Evolutionary conservation across 2,888 invertebrate genomes (phyloP).

Genomic region (Lymantria monacha): DNA sequence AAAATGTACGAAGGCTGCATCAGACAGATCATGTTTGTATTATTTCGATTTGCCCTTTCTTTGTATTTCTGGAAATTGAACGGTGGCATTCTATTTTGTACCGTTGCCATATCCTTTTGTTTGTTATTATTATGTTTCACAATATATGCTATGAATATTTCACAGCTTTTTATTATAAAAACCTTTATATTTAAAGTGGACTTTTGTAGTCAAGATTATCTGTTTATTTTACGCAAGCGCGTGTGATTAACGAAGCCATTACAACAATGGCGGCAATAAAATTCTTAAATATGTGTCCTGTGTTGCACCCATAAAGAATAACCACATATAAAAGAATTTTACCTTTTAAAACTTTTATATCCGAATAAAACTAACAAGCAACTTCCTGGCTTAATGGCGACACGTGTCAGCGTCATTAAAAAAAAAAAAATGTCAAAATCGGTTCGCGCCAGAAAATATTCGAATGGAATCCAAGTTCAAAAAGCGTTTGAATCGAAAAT

Average conservation of each 20-base stretch:
- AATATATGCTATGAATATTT: conserved; percentile 15
- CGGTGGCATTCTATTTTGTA: conserved; percentile 22
- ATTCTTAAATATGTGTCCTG: conserved; percentile 22
- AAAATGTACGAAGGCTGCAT: conserved; percentile 30
- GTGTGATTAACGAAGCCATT: conserved; percentile 8
- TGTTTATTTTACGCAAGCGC: not conserved
- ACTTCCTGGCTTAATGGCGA: conserved; percentile 30
- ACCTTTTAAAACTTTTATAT: conserved; percentile 32
- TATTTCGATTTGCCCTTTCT: conserved; percentile 36
- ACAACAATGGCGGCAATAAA: conserved; percentile 23
- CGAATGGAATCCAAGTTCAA: conserved; percentile 40
- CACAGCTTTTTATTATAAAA: not conserved
- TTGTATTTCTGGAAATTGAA: conserved; percentile 38
- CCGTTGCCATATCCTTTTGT: conserved; percentile 31
- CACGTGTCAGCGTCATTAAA: conserved; percentile 30
- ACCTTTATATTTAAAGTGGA: not conserved
- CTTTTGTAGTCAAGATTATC: not conserved
- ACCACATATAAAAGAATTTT: conserved; percentile 31
- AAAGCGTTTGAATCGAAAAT: conserved; percentile 34
- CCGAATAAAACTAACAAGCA: conserved; percentile 37
- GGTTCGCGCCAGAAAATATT: conserved; percentile 37
- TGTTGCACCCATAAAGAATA: conserved; percentile 33
- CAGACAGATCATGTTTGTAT: conserved; percentile 38
- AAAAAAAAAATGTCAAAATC: conserved; percentile 37
- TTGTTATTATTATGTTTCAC: conserved; percentile 17